Evolutionary conservation across 2,888 invertebrate genomes (phyloP), one percentile per base, ranked within the genome.

Genomic region (Leucophenga maculata): DNA sequence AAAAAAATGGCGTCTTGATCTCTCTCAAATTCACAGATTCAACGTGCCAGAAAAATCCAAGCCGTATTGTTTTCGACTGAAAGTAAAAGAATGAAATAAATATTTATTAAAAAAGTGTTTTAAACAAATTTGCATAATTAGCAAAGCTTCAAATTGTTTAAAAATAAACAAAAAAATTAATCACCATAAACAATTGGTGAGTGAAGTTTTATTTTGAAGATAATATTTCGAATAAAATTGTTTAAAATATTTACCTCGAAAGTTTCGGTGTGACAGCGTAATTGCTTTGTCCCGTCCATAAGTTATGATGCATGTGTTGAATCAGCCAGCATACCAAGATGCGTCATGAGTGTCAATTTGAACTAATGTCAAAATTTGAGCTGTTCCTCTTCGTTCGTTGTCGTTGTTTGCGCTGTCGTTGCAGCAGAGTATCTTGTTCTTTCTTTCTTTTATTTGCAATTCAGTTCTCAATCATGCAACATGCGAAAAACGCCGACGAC

Each of bases 211-310:
- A 1, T 39, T 39, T 39, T 39, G 8, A 26, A 26, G 2, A 26
- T 4, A 26, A 3, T 26, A 3, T 18, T 0, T 26, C n/a, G n/a
- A n/a, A n/a, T n/a, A n/a, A n/a, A n/a, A n/a, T 26, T 26, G 26
- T 26, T n/a, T n/a, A n/a, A 6, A 55, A 69, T 74, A 73, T n/a
- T 83, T 83, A 81, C 80, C 80, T 81, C 83, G 74, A 75, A 75
- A 81, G 71, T 74, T 71, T 72, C 59, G 78, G 62, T 64, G 48
- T 46, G 62, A 64, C 62, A 64, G 78, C 82, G 59, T 73, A 68
- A 16, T 44, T 70, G 65, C 69, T 68, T 64, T 64, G 62, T 64
- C 62, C 62, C 62, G 62, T 64, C 62, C 62, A 48, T 64, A 39
- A 39, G 39, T 39, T 6, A 39, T 39, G n/a, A 39, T 39, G 9